Evolutionary conservation across 2,888 invertebrate genomes (phyloP), one percentile per base, ranked within the genome.

Genomic region (Andrena minutula): DNA sequence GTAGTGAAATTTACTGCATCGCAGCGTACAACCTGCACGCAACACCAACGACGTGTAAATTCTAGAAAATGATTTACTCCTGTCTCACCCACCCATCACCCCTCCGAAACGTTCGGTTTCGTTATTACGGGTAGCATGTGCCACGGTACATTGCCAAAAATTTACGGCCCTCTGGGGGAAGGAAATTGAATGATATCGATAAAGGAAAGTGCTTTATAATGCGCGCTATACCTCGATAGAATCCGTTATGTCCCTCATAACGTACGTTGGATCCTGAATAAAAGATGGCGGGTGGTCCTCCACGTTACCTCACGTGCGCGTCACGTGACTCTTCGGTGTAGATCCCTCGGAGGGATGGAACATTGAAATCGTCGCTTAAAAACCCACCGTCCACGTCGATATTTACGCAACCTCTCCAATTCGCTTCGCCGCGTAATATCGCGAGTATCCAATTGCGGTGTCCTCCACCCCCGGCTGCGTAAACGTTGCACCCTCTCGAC

Each of bases 1-100:
- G 53, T 56, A 32, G 20, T 49, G 61, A 74, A 82, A 87, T 87
- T 87, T 86, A 87, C 86, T 49, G 71, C 79, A 60, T 8, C 70
- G 20, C 68, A 4, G 23, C 10, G 28, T 47, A 41, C 53, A 70
- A 73, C 63, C 51, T 28, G 69, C 72, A 75, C 56, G 68, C 73
- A 71, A 63, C 28, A 51, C 70, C 28, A 20, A 63, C 47, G 12
- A 41, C 30, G n/a, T 58, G 75, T 69, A 61, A 78, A 83, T 87
- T 69, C 73, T 51, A 16, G 23, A 47, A 79, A 66, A 74, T 63
- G 61, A 69, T 85, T 85, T 74, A 87, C 61, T 56, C 28, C 26
- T n/a, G n/a, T 65, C 53, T 51, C 10, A 30, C 20, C 58, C 60
- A 3, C 8, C 4, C 20, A 56, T 12, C 41, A 41, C 41, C 41